Evolutionary conservation across 2,888 invertebrate species (phyloP).

Genomic region (Ectemnius continuus): DNA sequence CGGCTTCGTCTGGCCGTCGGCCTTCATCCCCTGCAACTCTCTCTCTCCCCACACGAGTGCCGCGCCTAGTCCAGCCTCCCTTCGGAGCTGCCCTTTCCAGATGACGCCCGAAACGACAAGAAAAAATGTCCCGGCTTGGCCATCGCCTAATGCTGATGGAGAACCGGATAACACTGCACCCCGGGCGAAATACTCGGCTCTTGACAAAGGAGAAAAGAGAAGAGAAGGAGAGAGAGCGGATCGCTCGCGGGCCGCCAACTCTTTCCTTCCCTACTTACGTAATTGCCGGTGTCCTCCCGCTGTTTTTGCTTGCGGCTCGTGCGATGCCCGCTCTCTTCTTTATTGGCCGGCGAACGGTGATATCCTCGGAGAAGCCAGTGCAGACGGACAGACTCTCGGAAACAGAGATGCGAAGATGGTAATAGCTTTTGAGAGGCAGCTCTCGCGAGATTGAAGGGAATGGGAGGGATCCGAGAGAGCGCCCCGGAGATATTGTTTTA

Average conservation of each 20-base stretch:
- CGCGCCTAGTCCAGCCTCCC: conserved; percentile 22
- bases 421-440: neutral
- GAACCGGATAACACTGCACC: conserved; percentile 20
- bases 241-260: neutral
- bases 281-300: neutral
- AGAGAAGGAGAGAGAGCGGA: neutral
- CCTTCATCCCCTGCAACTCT: conserved; percentile 14
- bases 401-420: neutral
- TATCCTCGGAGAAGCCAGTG: neutral
- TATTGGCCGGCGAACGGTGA: neutral
- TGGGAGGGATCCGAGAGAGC: neutral
- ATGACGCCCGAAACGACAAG: conserved; percentile 40
- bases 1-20: conserved; percentile 30
- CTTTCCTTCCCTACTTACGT: neutral
- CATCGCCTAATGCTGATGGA: conserved; percentile 28
- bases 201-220: neutral
- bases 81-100: conserved; percentile 44
- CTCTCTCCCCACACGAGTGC: neutral
- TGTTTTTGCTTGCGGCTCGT: neutral
- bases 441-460: neutral
- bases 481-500: conserved; percentile 10
- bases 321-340: neutral
- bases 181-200: conserved; percentile 20
- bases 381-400: neutral
- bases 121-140: conserved; percentile 40